Conservation (phyloP, 2,113 vertebrate species). For the Chloropsis cyanopogon region DNA sequence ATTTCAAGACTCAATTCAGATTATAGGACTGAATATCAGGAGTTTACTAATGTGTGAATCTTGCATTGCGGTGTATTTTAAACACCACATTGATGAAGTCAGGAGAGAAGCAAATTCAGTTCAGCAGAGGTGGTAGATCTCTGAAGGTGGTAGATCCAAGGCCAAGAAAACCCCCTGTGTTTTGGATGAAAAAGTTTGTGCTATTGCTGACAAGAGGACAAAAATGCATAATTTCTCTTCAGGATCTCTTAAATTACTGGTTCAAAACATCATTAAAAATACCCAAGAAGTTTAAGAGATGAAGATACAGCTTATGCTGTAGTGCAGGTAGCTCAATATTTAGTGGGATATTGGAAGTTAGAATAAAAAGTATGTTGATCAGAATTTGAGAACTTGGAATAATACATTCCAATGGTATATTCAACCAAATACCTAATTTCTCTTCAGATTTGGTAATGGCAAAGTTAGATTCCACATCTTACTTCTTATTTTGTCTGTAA, state of each 20-base stretch:
- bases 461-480: neutral
- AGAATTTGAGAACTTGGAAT: neutral
- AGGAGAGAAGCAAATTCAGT: neutral
- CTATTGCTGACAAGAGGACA: neutral
- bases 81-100: neutral
- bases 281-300: neutral
- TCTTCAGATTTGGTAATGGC: neutral
- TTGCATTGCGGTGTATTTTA: neutral
- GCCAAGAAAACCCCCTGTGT: neutral
- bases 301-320: neutral
- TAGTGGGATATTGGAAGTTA: neutral
- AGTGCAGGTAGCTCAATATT: neutral
- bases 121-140: neutral
- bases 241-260: neutral
- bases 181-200: neutral
- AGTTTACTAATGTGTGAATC: neutral
- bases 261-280: neutral
- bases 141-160: neutral
- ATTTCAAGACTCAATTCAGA: neutral
- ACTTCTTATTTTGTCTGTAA: neutral
- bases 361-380: neutral
- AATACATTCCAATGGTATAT: neutral
- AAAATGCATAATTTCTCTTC: neutral
- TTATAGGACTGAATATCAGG: neutral
- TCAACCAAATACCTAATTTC: neutral